Evolutionary conservation across 1,140 invertebrate genomes (phyloP).

Genomic region (Bombyx mandarina): DNA sequence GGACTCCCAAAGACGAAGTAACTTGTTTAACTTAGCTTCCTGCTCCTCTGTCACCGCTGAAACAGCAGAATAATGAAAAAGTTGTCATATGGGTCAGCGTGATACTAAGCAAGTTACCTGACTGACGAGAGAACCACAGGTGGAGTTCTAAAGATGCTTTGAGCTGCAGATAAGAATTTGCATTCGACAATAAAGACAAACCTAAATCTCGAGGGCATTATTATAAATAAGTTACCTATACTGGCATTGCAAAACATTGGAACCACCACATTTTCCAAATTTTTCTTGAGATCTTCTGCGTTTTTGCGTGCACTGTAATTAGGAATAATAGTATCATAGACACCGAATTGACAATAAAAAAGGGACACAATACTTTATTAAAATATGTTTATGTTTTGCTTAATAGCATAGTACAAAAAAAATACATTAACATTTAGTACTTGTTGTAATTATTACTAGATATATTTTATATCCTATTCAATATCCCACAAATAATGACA

Average conservation of each 20-base stretch:
- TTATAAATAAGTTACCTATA: conserved; percentile 74
- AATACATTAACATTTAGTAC: not conserved
- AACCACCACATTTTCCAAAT: conserved; percentile 93
- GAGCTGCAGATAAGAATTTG: conserved; percentile 55
- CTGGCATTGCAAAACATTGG: conserved; percentile 96
- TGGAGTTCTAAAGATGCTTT: conserved; percentile 51
- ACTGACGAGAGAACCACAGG: conserved; percentile 51
- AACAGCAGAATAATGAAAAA: conserved; percentile 55
- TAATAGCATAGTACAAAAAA: not conserved
- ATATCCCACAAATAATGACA: not conserved
- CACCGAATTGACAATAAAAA: conserved; percentile 50
- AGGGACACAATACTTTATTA: not conserved
- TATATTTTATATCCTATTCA: too few relatives aligned
- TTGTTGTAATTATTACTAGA: too few relatives aligned
- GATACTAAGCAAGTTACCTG: conserved; percentile 62
- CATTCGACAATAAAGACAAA: conserved; percentile 47
- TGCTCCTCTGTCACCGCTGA: conserved; percentile 88
- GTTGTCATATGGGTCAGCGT: conserved; percentile 40
- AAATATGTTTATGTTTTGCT: not conserved
- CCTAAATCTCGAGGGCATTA: conserved; percentile 66
- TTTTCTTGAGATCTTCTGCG: conserved; percentile 90
- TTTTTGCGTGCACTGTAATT: conserved; percentile 92
- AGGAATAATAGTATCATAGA: conserved; percentile 70
- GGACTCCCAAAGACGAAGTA: conserved; percentile 94
- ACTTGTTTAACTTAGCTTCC: conserved; percentile 90